phyloP scores from a whole-genome alignment of 2,888 invertebrate genomes.

The Limnephilus rhombicus region DNA sequence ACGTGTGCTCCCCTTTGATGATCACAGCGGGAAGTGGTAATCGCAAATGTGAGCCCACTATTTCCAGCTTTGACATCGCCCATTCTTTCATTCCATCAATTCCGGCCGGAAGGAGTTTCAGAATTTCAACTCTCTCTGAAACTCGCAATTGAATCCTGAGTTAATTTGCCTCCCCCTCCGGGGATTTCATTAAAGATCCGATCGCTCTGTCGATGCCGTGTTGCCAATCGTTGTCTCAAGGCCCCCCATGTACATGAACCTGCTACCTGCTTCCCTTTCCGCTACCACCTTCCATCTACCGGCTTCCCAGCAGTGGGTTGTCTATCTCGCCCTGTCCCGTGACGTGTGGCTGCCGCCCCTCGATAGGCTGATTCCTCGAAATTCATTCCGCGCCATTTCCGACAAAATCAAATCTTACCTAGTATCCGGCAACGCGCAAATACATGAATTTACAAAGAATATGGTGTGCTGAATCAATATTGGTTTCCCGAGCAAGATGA shows the following conservation, averaged over 20 bases:
- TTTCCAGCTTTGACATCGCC: slow-evolving; percentile 10
- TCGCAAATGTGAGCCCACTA: not conserved
- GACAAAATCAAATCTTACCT: slow-evolving; percentile 50
- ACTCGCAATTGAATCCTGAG: slow-evolving; percentile 54
- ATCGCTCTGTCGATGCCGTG: slow-evolving; percentile 49
- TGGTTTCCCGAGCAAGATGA: not conserved
- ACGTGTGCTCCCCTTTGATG: not conserved
- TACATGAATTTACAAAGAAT: not conserved
- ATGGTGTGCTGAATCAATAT: slow-evolving; percentile 8
- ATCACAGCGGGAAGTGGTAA: not conserved
- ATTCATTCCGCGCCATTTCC: slow-evolving; percentile 51
- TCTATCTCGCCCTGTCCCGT: not conserved
- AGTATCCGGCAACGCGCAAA: slow-evolving; percentile 30
- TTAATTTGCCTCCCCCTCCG: slow-evolving; percentile 57
- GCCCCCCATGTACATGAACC: slow-evolving; percentile 19
- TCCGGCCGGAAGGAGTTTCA: slow-evolving; percentile 54
- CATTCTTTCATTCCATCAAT: slow-evolving; percentile 56
- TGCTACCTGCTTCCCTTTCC: not conserved
- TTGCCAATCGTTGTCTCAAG: slow-evolving; percentile 50
- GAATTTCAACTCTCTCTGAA: slow-evolving; percentile 28
- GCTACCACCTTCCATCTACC: not conserved
- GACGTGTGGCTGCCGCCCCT: not conserved
- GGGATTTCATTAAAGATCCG: slow-evolving; percentile 59
- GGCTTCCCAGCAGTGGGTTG: not conserved
- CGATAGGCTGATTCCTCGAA: slow-evolving; percentile 20